Evolutionary conservation across 1,140 invertebrate genomes (phyloP).

Genomic region (Acromyrmex echinatior): DNA sequence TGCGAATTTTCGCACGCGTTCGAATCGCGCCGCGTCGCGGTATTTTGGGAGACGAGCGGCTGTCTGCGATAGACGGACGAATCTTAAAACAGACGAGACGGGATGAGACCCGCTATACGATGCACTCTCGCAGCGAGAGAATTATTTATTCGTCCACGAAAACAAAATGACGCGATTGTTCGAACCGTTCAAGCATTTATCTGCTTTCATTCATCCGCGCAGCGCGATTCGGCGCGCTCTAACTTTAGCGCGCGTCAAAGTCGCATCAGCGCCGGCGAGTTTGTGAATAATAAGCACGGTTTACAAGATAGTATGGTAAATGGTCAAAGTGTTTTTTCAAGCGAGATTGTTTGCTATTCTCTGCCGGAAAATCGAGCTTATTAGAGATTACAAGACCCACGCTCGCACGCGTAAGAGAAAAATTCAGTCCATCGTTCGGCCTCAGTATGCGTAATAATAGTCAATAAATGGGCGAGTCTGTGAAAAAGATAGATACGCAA

Average conservation of each 20-base stretch:
- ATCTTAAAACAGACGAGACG: conserved; percentile 49
- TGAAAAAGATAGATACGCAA: neutral
- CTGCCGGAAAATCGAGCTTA: conserved; percentile 11
- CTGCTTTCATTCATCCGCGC: conserved; percentile 53
- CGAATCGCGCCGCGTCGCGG: neutral
- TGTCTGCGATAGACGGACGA: conserved; percentile 40
- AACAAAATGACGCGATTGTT: conserved; percentile 66
- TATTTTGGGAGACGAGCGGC: conserved; percentile 50
- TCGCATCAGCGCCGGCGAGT: neutral
- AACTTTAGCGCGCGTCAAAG: conserved; percentile 35
- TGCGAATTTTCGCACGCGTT: conserved; percentile 35
- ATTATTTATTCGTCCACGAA: conserved; percentile 62
- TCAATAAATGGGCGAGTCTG: neutral
- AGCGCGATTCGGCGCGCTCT: conserved; percentile 5
- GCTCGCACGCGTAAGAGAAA: neutral
- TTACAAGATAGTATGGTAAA: conserved; percentile 16
- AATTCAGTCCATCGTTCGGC: neutral
- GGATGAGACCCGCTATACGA: conserved; percentile 5
- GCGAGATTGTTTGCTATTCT: conserved; percentile 35
- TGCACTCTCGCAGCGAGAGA: conserved; percentile 14
- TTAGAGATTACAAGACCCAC: neutral
- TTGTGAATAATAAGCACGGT: conserved; percentile 32
- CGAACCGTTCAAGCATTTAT: conserved; percentile 60
- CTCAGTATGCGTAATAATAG: neutral
- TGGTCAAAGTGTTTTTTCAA: conserved; percentile 28